Evolutionary conservation across 1,140 invertebrate species (phyloP).

Genomic region (Aethina tumida): DNA sequence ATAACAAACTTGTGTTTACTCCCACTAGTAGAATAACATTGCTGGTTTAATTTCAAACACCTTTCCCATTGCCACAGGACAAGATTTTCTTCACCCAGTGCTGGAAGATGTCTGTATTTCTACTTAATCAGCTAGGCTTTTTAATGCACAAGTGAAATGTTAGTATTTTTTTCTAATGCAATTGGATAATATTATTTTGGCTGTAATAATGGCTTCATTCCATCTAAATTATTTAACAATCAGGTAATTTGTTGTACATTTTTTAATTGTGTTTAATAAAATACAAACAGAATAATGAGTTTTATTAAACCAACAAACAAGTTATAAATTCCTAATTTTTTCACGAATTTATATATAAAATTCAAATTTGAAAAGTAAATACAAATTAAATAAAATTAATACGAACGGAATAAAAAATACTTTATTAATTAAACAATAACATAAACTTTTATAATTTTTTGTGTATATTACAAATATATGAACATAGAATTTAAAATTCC

Average conservation of each 20-base stretch:
- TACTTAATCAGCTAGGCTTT: slow-evolving; percentile 2
- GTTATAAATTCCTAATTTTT: no score
- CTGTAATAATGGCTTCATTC: slow-evolving; percentile 15
- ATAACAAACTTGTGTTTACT: background rate
- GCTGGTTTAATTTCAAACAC: slow-evolving; percentile 7
- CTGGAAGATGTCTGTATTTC: slow-evolving; percentile 1
- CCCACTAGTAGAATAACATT: slow-evolving; percentile 5
- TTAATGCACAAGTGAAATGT: slow-evolving; percentile 4
- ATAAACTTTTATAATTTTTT: no score
- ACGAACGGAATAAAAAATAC: no score
- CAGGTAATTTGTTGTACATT: slow-evolving; percentile 15
- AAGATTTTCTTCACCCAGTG: background rate
- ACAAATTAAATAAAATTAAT: no score
- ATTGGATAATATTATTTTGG: background rate
- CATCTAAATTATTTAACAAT: slow-evolving; percentile 11
- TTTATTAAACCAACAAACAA: no score
- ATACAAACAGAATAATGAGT: no score
- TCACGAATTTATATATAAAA: no score
- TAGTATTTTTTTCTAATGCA: slow-evolving; percentile 2
- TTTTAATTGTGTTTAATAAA: slow-evolving; percentile 20
- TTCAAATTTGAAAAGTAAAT: no score
- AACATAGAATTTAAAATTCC: slow-evolving; percentile 23
- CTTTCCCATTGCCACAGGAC: slow-evolving; percentile 1
- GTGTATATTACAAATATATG: no score
- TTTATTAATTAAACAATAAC: no score